Conservation (phyloP, 2,113 vertebrate species). For the Elachura formosa region DNA sequence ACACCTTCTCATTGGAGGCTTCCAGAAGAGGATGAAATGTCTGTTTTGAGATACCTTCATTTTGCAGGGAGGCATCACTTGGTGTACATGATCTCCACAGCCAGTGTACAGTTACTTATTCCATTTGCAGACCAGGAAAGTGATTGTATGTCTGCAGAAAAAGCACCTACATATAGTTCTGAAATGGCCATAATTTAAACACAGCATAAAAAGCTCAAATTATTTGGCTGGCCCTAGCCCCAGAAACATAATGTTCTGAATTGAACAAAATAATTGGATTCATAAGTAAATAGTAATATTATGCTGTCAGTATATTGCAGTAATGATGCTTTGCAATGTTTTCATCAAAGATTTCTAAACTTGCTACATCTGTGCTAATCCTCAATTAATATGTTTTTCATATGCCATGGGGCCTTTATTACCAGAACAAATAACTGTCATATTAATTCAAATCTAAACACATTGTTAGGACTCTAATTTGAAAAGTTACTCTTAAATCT, state of each 20-base stretch:
- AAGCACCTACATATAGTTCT: not conserved
- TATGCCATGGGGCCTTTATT: slow-evolving; percentile 3
- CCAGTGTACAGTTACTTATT: not conserved
- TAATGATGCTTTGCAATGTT: not conserved
- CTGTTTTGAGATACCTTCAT: not conserved
- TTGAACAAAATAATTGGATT: not conserved
- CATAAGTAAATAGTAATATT: not conserved
- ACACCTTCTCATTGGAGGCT: not conserved
- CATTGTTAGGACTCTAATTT: slow-evolving; percentile 6
- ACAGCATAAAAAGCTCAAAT: not conserved
- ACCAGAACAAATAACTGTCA: slow-evolving; percentile 42
- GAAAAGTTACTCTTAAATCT: slow-evolving; percentile 20
- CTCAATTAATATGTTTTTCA: slow-evolving; percentile 46
- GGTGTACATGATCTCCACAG: rapidly evolving
- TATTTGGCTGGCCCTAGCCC: not conserved
- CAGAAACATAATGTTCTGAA: not conserved
- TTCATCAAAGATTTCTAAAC: slow-evolving; percentile 20
- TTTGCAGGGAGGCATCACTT: not conserved
- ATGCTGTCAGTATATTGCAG: not conserved
- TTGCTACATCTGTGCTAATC: slow-evolving; percentile 21
- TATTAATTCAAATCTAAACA: slow-evolving; percentile 42
- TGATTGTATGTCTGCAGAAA: not conserved
- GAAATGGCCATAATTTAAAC: not conserved
- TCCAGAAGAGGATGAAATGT: not conserved
- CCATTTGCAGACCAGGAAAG: not conserved